Evolutionary conservation across 2,888 invertebrate species (phyloP).

Genomic region (Yponomeuta sedellus): DNA sequence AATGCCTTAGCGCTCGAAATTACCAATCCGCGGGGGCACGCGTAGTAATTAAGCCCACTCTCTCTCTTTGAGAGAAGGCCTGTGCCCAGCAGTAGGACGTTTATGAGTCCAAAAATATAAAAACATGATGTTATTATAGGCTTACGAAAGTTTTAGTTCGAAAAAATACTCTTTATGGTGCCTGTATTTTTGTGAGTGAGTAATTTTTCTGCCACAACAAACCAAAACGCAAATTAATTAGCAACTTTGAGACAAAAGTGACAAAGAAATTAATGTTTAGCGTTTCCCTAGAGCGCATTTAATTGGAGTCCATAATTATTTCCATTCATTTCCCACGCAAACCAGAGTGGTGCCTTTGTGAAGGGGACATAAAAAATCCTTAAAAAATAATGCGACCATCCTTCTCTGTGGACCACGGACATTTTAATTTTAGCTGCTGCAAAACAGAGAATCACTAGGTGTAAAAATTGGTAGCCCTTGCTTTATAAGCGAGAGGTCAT

Average conservation of each 20-base stretch:
- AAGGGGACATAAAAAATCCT: slow-evolving; percentile 26
- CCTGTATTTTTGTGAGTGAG: not conserved
- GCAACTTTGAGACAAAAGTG: slow-evolving; percentile 19
- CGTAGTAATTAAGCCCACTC: too few relatives aligned
- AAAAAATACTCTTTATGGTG: too few relatives aligned
- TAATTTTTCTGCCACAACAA: slow-evolving; percentile 1
- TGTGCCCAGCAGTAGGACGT: too few relatives aligned
- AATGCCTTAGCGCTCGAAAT: too few relatives aligned
- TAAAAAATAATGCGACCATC: slow-evolving; percentile 36
- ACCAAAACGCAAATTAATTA: slow-evolving; percentile 3
- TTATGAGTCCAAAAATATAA: too few relatives aligned
- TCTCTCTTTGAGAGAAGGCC: too few relatives aligned
- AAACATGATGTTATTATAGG: too few relatives aligned
- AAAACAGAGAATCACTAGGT: too few relatives aligned
- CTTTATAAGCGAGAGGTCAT: not conserved
- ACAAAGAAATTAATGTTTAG: slow-evolving; percentile 35
- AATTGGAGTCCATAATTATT: slow-evolving; percentile 45
- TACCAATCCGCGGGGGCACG: too few relatives aligned
- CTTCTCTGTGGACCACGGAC: slow-evolving; percentile 23
- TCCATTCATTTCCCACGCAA: slow-evolving; percentile 30
- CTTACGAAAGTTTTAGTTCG: too few relatives aligned
- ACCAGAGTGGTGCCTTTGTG: slow-evolving; percentile 28
- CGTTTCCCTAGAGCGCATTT: slow-evolving; percentile 31
- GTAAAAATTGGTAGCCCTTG: too few relatives aligned
- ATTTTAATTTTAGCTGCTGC: not conserved